Evolutionary conservation across 2,888 invertebrate genomes (phyloP).

Genomic region (Drosophila austrosaltans): DNA sequence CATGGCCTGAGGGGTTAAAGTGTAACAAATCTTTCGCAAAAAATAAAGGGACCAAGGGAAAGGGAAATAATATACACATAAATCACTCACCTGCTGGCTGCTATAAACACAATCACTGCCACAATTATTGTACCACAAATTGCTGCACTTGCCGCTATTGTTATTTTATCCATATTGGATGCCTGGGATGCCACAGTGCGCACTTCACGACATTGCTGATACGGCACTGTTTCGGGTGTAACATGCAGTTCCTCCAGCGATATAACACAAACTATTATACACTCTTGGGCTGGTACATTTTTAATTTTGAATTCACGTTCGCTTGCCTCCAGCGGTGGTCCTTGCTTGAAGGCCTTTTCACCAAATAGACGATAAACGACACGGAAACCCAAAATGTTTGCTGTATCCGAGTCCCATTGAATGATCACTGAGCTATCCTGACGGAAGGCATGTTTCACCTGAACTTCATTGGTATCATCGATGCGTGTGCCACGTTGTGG

Average conservation of each 20-base stretch:
- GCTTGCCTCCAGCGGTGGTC: slow-evolving; percentile 94
- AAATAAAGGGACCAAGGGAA: neutral
- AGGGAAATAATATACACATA: slow-evolving; percentile 22
- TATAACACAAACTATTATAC: slow-evolving; percentile 96
- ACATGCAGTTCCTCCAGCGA: slow-evolving; percentile 94
- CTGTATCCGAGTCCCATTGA: slow-evolving; percentile 95
- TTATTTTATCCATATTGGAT: slow-evolving; percentile 97
- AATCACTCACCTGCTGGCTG: slow-evolving; percentile 87
- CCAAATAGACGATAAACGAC: slow-evolving; percentile 95
- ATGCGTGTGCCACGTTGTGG: slow-evolving; percentile 87
- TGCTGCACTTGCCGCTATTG: slow-evolving; percentile 95
- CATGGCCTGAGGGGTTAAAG: slow-evolving; percentile 13
- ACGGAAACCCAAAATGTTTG: slow-evolving; percentile 94
- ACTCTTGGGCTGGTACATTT: slow-evolving; percentile 96
- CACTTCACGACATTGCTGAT: slow-evolving; percentile 94
- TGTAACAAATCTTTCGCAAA: neutral
- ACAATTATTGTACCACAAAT: slow-evolving; percentile 96
- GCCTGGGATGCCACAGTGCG: slow-evolving; percentile 92
- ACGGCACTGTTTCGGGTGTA: slow-evolving; percentile 93
- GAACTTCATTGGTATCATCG: slow-evolving; percentile 89
- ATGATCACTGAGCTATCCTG: slow-evolving; percentile 95
- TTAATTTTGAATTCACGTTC: slow-evolving; percentile 96
- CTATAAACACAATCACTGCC: slow-evolving; percentile 94
- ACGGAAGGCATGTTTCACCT: slow-evolving; percentile 91
- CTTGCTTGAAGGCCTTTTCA: slow-evolving; percentile 94